Evolutionary conservation across 1,140 invertebrate genomes (phyloP).

Genomic region (Globodera ellingtonae): DNA sequence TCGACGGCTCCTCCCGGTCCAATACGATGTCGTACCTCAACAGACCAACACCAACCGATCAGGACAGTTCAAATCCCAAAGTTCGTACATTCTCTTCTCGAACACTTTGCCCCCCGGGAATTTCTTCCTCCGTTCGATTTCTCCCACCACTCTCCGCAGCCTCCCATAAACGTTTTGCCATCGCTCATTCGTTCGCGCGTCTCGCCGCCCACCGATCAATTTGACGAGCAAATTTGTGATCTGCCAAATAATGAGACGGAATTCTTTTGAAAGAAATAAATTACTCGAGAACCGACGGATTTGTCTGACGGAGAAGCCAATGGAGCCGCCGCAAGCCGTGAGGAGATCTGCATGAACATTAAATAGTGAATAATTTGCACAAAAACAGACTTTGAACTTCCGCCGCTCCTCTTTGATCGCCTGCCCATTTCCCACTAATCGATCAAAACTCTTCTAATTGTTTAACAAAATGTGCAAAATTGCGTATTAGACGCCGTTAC

Average conservation of each 20-base stretch:
- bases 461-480: neutral
- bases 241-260: neutral
- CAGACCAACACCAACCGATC: too few species aligned
- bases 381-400: neutral
- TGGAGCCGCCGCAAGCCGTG: neutral
- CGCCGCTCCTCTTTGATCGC: neutral
- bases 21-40: slow-evolving; percentile 21
- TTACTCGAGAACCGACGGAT: neutral
- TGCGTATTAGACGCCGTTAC: neutral
- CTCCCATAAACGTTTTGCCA: slow-evolving; percentile 9
- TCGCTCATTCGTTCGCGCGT: neutral
- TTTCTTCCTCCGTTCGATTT: slow-evolving; percentile 22
- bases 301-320: neutral
- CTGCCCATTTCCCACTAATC: neutral
- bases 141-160: neutral
- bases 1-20: slow-evolving; percentile 12
- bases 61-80: neutral
- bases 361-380: neutral
- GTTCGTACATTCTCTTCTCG: slow-evolving; percentile 22
- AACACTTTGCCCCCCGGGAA: slow-evolving; percentile 14
- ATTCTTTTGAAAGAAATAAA: neutral
- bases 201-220: neutral
- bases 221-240: slow-evolving; percentile 21
- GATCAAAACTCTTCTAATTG: neutral
- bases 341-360: neutral